These are phyloP conservation scores for Byasa hedistus DNA, from an alignment of 2,888 invertebrate species.

Conservation along the genomic window DNA sequence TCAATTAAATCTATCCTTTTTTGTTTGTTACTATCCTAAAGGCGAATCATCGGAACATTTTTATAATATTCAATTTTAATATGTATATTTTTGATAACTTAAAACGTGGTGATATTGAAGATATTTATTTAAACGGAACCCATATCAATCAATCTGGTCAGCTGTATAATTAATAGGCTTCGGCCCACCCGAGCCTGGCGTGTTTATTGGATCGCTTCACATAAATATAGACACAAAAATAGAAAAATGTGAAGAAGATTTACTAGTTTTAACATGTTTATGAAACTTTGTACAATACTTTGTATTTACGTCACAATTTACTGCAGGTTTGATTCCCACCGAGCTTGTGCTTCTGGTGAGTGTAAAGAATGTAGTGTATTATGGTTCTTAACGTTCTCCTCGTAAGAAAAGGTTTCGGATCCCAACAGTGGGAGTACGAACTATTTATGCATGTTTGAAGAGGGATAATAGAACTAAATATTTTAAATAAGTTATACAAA, in stretches of 20 bases:
- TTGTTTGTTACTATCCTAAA: not conserved
- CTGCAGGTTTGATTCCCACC: too few species aligned
- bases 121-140: not conserved
- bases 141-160: slow-evolving; percentile 6
- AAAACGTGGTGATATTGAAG: not conserved
- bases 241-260: not conserved
- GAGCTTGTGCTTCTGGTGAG: too few species aligned
- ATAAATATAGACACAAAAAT: not conserved
- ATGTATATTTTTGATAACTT: not conserved
- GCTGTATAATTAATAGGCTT: slow-evolving; percentile 6
- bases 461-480: too few species aligned
- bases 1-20: not conserved
- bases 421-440: too few species aligned
- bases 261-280: too few species aligned
- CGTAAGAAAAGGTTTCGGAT: too few species aligned
- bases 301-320: too few species aligned
- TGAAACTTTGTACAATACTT: too few species aligned
- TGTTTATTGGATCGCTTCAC: not conserved
- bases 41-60: not conserved
- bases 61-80: not conserved
- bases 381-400: too few species aligned
- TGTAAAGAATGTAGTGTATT: too few species aligned
- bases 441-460: too few species aligned
- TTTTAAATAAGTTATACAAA: too few species aligned
- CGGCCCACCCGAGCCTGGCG: not conserved